Evolutionary conservation across 2,888 invertebrate species (phyloP).

Genomic region (Sabatieria punctata): DNA sequence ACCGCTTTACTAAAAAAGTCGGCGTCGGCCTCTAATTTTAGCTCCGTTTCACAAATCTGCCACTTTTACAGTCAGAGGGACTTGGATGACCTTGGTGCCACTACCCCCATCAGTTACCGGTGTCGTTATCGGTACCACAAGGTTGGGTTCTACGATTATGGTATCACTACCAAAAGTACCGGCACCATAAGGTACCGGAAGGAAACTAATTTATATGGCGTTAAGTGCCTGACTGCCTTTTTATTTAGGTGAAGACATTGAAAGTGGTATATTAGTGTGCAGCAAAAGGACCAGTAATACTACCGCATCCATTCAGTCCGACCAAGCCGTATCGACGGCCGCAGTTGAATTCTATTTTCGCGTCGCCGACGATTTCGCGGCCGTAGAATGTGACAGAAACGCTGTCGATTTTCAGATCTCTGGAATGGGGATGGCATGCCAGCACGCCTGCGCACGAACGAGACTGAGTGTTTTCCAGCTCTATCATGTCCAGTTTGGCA

Average conservation of each 20-base stretch:
- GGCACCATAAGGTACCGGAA: too few species aligned
- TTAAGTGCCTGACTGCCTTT: not conserved
- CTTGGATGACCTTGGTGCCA: too few species aligned
- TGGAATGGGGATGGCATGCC: constrained; percentile 80
- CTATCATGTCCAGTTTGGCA: constrained; percentile 39
- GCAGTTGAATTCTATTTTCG: constrained; percentile 86
- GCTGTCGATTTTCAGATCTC: constrained; percentile 87
- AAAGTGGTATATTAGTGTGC: not conserved
- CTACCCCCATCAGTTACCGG: too few species aligned
- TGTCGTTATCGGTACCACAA: too few species aligned
- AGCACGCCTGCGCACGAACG: constrained; percentile 83
- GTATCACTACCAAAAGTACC: too few species aligned
- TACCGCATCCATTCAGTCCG: constrained; percentile 91
- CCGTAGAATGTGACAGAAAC: constrained; percentile 97
- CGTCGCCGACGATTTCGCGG: constrained; percentile 82
- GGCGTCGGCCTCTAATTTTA: too few species aligned
- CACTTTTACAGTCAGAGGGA: too few species aligned
- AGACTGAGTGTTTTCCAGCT: constrained; percentile 69
- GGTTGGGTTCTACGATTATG: too few species aligned
- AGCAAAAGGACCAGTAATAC: constrained; percentile 20
- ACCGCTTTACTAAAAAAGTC: too few species aligned
- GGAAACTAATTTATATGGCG: too few species aligned
- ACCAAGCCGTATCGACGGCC: constrained; percentile 88
- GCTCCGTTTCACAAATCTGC: too few species aligned
- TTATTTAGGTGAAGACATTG: not conserved